phyloP scores from a whole-genome alignment of 2,797 vertebrate species.

The Gallinago stenura region DNA sequence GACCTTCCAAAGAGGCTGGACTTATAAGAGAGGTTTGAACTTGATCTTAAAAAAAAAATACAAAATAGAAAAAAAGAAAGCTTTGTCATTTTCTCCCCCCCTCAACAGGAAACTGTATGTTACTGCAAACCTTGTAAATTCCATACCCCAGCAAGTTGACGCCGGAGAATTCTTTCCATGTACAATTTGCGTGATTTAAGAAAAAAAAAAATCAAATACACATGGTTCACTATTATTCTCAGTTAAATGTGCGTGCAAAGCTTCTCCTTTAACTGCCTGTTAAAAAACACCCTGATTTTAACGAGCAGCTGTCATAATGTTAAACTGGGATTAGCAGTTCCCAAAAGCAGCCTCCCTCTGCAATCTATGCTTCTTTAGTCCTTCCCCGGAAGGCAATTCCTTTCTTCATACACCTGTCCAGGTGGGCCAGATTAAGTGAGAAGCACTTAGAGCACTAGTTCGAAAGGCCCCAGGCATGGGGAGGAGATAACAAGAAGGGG shows the following conservation, averaged over 20 bases:
- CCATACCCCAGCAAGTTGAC: slow-evolving; percentile 44
- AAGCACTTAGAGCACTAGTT: slow-evolving; percentile 16
- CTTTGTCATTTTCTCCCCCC: slow-evolving; percentile 48
- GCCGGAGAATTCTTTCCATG: slow-evolving; percentile 59
- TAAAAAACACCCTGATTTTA: slow-evolving; percentile 69
- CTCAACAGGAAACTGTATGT: slow-evolving; percentile 48
- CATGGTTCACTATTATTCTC: slow-evolving; percentile 57
- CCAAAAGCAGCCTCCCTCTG: slow-evolving; percentile 29
- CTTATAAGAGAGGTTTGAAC: slow-evolving; percentile 7
- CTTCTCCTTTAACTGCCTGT: slow-evolving; percentile 49
- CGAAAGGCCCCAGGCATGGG: slow-evolving; percentile 17
- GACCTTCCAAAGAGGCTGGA: slow-evolving; percentile 1
- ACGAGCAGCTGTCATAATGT: slow-evolving; percentile 59
- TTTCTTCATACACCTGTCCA: slow-evolving; percentile 59
- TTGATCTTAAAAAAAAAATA: neutral
- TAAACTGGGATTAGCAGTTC: slow-evolving; percentile 60
- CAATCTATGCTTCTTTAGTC: slow-evolving; percentile 17
- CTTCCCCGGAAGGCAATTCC: slow-evolving; percentile 59
- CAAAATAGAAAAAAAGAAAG: neutral
- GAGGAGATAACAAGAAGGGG: slow-evolving; percentile 59
- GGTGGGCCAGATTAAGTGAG: slow-evolving; percentile 63
- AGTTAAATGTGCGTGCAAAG: slow-evolving; percentile 37
- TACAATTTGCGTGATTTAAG: slow-evolving; percentile 44
- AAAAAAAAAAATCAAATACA: slow-evolving; percentile 58
- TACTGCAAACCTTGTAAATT: slow-evolving; percentile 65